Base-by-base conservation (phyloP, 2,888 invertebrate species). In the Panopea generosa region DNA sequence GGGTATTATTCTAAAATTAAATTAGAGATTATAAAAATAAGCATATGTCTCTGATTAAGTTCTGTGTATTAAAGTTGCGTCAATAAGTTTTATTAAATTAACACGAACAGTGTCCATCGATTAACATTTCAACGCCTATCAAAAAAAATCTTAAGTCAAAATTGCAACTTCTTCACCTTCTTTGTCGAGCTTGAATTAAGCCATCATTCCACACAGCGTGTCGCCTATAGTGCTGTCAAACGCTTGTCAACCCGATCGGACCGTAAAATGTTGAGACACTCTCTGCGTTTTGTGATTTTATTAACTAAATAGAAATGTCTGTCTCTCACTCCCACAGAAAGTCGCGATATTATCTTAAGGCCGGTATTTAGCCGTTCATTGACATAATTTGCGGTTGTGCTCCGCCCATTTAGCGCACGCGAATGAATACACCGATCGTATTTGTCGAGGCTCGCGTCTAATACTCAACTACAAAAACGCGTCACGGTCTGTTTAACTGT, bases 321-420 rank as follows among this genome's bases (percentile, higher is more conserved):
- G 9, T 9, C 16, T 45, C n/a, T 20, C 3, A 16, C 3, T 45
- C 45, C 16, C n/a, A n/a, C n/a, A n/a, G n/a, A n/a, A n/a, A n/a
- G n/a, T n/a, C n/a, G n/a, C n/a, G n/a, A 45, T 45, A 18, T 45
- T 20, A n/a, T 45, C 4, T 4, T 20, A 45, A 45, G 6, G 20
- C 6, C 20, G 20, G 45, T 3, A 9, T 20, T 18, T 16, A 20
- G 45, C 40, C 59, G 18, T 38, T 11, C 16, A 22, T 43, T 33
- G 57, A 16, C 45, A 56, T 24, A 26, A 62, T 70, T 62, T 74
- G 76, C 50, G 76, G 76, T n/a, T 71, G 62, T 24, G 76, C 80
- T 26, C 76, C 80, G 80, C 80, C 80, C 67, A 49, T 55, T 62
- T 62, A 66, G 20, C 65, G 73, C 80, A 70, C 76, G 73, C 80